phyloP scores from a whole-genome alignment of 2,888 invertebrate species.

The Tetragonula carbonaria region DNA sequence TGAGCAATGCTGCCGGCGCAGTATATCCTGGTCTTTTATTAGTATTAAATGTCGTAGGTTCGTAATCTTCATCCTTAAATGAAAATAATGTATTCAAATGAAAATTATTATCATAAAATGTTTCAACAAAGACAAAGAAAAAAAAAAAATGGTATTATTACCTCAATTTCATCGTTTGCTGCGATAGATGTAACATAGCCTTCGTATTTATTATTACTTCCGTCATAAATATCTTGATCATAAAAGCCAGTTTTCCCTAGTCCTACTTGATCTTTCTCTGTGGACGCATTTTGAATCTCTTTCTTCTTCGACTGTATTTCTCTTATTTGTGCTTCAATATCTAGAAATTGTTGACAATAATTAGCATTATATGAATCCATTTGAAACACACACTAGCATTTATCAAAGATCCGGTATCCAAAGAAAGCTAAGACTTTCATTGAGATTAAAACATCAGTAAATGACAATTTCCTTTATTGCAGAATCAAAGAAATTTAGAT shows the following conservation, averaged over 20 bases:
- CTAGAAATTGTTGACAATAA: constrained; percentile 84
- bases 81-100: constrained; percentile 48
- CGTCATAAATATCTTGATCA: constrained; percentile 97
- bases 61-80: constrained; percentile 93
- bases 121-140: constrained; percentile 13
- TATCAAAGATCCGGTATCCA: background rate
- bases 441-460: background rate
- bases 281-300: constrained; percentile 88
- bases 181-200: constrained; percentile 98
- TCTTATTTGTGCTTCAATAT: constrained; percentile 97
- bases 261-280: constrained; percentile 91
- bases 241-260: constrained; percentile 93
- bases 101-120: background rate
- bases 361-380: background rate
- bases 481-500: background rate
- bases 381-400: background rate
- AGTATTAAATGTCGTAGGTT: constrained; percentile 89
- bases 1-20: constrained; percentile 94
- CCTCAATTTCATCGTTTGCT: constrained; percentile 96
- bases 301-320: constrained; percentile 96
- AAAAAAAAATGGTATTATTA: constrained; percentile 65
- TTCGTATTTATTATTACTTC: constrained; percentile 92
- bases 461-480: background rate
- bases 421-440: background rate
- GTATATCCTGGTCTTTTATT: constrained; percentile 91